Conservation (phyloP, 1,140 invertebrate genomes). For the Drosophila leontia region DNA sequence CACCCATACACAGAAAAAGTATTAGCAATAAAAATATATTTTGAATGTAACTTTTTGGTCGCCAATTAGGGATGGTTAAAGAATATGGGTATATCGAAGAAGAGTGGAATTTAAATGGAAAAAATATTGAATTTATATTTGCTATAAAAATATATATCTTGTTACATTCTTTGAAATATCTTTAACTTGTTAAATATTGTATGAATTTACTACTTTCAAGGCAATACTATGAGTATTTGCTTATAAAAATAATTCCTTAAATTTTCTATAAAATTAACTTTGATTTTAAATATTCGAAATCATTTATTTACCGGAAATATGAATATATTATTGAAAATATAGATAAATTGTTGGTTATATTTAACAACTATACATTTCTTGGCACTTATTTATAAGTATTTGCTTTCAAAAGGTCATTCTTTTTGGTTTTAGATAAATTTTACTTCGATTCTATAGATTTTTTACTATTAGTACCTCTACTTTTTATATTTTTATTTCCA, state of each 20-base stretch:
- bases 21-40: slow-evolving; percentile 82
- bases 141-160: not conserved
- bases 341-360: not conserved
- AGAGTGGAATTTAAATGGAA: too few species aligned
- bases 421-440: not conserved
- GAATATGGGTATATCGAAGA: too few species aligned
- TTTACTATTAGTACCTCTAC: not conserved
- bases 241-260: too few species aligned
- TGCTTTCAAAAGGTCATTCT: not conserved
- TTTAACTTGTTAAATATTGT: not conserved
- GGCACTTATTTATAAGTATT: not conserved
- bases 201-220: not conserved
- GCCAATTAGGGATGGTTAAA: not conserved
- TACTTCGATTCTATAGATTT: too few species aligned
- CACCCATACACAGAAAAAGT: slow-evolving; percentile 52
- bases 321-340: not conserved
- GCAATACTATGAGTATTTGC: too few species aligned
- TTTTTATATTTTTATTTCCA: too few species aligned
- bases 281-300: too few species aligned
- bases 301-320: not conserved
- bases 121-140: not conserved
- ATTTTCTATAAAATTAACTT: too few species aligned
- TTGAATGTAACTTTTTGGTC: slow-evolving; percentile 67
- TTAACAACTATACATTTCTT: too few species aligned
- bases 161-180: not conserved